Conservation (phyloP, 2,888 invertebrate species). For the Drosophila infuscata region DNA sequence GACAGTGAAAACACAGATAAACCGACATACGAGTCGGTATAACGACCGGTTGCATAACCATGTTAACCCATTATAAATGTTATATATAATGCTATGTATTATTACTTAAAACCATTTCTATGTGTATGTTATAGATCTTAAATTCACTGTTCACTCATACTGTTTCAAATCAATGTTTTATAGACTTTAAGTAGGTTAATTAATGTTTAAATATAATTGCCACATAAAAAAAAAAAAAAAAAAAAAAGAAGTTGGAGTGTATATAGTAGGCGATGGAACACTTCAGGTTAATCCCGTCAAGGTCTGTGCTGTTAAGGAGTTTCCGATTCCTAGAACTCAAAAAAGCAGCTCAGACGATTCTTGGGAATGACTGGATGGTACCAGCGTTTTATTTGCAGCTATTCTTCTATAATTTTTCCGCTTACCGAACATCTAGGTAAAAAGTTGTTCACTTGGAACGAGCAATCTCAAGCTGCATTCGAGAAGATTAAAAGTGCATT, state of each 20-base stretch:
- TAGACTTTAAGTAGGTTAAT: too few species aligned
- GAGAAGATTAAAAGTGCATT: not conserved
- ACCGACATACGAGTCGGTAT: too few species aligned
- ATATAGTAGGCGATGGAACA: not conserved
- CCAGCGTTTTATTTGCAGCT: not conserved
- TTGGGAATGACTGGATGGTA: constrained; percentile 2
- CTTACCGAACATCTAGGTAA: not conserved
- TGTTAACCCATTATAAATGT: too few species aligned
- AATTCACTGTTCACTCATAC: too few species aligned
- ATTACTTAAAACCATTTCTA: too few species aligned
- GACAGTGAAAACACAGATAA: too few species aligned
- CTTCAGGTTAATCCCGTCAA: not conserved
- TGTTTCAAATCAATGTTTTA: too few species aligned
- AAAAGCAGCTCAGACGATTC: not conserved
- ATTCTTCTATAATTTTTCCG: not conserved
- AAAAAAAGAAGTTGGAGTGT: not conserved
- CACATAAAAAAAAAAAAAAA: too few species aligned
- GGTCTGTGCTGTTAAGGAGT: not conserved
- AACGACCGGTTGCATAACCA: too few species aligned
- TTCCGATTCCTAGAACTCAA: not conserved
- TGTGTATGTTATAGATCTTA: too few species aligned
- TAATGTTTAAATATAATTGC: too few species aligned
- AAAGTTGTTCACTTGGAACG: not conserved
- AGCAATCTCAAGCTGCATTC: not conserved
- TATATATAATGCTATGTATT: too few species aligned